Base-by-base conservation (phyloP, 2,888 invertebrate species). In the Ecliptopera silaceata region DNA sequence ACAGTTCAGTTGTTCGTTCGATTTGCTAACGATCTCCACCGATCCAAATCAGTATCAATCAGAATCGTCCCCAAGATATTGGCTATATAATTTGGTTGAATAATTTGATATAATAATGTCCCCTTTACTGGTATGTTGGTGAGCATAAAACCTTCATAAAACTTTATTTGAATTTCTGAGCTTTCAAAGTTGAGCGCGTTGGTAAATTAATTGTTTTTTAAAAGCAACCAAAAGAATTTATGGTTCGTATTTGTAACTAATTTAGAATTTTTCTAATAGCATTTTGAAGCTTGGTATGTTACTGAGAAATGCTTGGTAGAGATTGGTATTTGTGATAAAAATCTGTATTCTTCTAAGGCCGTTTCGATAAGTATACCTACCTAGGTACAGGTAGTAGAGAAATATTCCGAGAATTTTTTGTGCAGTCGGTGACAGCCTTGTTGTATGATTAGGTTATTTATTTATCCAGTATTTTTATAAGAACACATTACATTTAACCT, bases 181-280 rank as follows among this genome's bases (percentile, higher is more conserved):
- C 41, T 48, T 39, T 52, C 38, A 44, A 51, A 45, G 46, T 34
- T 29, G 22, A 29, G 48, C 32, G 55, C 32, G 31, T 38, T 26
- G 43, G 26, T 46, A 52, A 51, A 44, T 53, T 39, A 54, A 50
- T 54, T 55, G 54, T 47, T 54, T 59, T 56, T 56, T 53, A 22
- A 59, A 29, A 43, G 34, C 50, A 34, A 47, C 50, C 46, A 26
- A 49, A 53, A 49, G 54, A 59, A 59, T 59, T 49, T 54, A 45
- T 36, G 46, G 59, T 31, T 41, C 31, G 46, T 52, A 59, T 59
- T 55, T 54, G 46, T 50, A 59, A 54, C 66, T 57, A 63, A 62
- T 66, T 65, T 65, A 61, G 62, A 61, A 58, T 66, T 63, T 63
- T 58, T 61, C 18, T 55, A 64, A 64, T 61, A 39, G 46, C 56